A percentile compares a stretch with the other conserved stretches of the same genome.
Evolutionary conservation across 2,888 invertebrate species (phyloP).

Genomic region (Gymnosoma rotundatum): DNA sequence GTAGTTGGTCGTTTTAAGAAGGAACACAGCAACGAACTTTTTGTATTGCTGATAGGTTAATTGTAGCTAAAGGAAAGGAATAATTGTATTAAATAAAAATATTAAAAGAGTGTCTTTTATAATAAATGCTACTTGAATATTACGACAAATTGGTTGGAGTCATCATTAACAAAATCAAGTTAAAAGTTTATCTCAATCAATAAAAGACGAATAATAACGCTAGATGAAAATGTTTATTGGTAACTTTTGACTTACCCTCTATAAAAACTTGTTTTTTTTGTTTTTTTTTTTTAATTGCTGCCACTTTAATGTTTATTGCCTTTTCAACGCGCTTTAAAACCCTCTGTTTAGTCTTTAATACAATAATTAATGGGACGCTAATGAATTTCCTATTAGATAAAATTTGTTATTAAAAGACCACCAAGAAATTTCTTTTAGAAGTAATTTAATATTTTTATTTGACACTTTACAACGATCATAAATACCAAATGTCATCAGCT

Average conservation of each 20-base stretch:
- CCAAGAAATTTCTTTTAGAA: not conserved
- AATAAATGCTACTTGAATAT: no score
- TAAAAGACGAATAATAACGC: no score
- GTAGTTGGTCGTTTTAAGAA: not conserved
- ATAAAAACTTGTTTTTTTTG: no score
- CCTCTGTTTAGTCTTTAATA: not conserved
- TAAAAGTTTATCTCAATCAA: no score
- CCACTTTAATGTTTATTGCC: not conserved
- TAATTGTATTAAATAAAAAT: no score
- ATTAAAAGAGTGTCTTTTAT: no score
- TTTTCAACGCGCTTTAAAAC: not conserved
- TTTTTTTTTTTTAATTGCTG: no score
- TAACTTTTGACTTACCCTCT: no score
- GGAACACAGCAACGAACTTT: no score
- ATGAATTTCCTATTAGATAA: not conserved
- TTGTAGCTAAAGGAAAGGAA: not conserved
- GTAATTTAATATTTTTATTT: conserved; percentile 34
- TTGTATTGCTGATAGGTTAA: not conserved
- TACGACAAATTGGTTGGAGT: no score
- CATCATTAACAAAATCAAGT: no score
- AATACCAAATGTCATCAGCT: conserved; percentile 8
- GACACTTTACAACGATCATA: conserved; percentile 19
- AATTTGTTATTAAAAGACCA: not conserved
- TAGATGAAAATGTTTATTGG: no score
- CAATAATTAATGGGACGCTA: conserved; percentile 13